These are phyloP conservation scores for Gallinago jamesoni DNA, from an alignment of 2,113 vertebrate genomes.

Conservation along the genomic window DNA sequence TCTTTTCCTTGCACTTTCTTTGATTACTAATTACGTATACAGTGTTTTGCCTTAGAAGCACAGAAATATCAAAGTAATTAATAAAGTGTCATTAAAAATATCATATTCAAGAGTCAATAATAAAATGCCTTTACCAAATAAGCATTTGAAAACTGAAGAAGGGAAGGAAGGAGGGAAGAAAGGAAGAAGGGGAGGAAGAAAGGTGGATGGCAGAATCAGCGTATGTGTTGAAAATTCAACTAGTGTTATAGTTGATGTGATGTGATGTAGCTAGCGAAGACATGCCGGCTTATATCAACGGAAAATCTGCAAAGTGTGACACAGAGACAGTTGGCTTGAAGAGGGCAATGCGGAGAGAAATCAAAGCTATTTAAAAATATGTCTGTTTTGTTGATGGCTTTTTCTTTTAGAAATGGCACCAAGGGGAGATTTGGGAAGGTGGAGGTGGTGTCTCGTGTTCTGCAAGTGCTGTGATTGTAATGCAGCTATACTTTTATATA, in stretches of 20 bases:
- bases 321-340: background rate
- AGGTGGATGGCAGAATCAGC: background rate
- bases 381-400: background rate
- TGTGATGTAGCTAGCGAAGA: background rate
- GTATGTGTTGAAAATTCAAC: background rate
- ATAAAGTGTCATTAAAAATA: background rate
- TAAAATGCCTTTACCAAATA: background rate
- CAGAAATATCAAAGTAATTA: background rate
- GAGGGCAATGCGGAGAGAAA: background rate
- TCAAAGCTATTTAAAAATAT: background rate
- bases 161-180: background rate
- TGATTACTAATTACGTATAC: background rate
- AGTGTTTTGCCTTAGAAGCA: background rate
- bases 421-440: background rate
- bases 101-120: background rate
- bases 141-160: background rate
- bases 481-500: background rate
- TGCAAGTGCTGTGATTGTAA: background rate
- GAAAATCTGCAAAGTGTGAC: background rate
- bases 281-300: background rate
- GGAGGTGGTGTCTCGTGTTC: accelerated
- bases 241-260: background rate
- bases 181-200: background rate
- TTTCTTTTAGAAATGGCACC: background rate
- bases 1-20: background rate